Base-by-base conservation (phyloP, 2,888 invertebrate species). In the Tiliacea citrago region DNA sequence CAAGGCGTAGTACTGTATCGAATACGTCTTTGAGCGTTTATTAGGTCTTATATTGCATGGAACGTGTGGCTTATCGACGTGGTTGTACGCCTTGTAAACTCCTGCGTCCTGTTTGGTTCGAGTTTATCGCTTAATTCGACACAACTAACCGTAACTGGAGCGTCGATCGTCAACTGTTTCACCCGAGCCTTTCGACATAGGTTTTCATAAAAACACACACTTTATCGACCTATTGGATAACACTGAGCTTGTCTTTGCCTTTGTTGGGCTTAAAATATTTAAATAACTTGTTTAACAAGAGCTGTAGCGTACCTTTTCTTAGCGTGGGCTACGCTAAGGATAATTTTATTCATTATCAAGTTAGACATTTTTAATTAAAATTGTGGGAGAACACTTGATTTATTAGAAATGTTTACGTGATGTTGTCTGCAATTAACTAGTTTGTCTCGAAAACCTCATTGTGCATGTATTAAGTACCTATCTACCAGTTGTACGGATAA, bases 111-210 rank as follows among this genome's bases (percentile, higher is more conserved):
- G 57, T 70, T 58, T 13, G n/a, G 39, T 67, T 6, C 10, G 18
- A 68, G 29, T 65, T 91, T 88, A 92, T 84, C 81, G 88, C 88
- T 91, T 89, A 89, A 91, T 83, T 74, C 35, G n/a, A 77, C 47
- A 72, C 68, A 78, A 81, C 68, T 75, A 66, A 71, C 68, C 65
- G 55, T 55, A 75, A 77, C 45, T 80, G 62, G 65, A 70, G 58
- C 47, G 73, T 49, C 24, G 77, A 68, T 49, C 71, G 58, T 73
- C 55, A 62, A 73, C 47, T 58, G 63, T 61, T 74, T 60, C 67
- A 68, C 18, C 21, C 58, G 45, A 45, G 9, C 42, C 45, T 42
- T 39, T 68, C 57, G 39, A 63, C 39, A 51, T 12, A 57, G 53
- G 67, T 79, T 82, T 80, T 79, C 78, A 86, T 85, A 86, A 86